These are phyloP conservation scores for Micrasema minimum DNA, from an alignment of 1,140 invertebrate species.

Conservation along the genomic window DNA sequence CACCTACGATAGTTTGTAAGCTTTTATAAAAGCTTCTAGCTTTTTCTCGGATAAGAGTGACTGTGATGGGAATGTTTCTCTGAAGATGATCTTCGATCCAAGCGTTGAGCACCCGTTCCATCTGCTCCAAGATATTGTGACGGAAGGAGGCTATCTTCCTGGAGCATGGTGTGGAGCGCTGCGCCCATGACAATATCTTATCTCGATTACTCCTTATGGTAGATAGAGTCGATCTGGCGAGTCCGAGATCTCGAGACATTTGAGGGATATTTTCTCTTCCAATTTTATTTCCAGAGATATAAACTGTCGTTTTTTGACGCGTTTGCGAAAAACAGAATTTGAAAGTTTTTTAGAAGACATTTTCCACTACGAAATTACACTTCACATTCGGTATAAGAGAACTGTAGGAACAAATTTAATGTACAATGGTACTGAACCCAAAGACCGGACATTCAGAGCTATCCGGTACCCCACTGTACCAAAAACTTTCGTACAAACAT, in stretches of 20 bases:
- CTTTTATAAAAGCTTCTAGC: slow-evolving; percentile 37
- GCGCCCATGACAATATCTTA: slow-evolving; percentile 28
- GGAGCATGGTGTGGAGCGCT: not conserved
- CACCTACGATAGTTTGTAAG: slow-evolving; percentile 17
- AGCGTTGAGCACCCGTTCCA: slow-evolving; percentile 36
- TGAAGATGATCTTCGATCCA: slow-evolving; percentile 44
- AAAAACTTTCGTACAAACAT: not conserved
- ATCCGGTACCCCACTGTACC: slow-evolving; percentile 12
- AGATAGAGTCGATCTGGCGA: slow-evolving; percentile 31
- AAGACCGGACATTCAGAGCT: not conserved
- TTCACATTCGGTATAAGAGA: no score
- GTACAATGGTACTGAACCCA: no score
- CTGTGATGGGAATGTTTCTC: slow-evolving; percentile 32
- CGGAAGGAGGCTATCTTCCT: slow-evolving; percentile 5
- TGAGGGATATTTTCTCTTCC: slow-evolving; percentile 29
- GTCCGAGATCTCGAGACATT: slow-evolving; percentile 27
- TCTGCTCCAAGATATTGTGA: slow-evolving; percentile 35
- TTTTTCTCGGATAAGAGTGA: slow-evolving; percentile 30
- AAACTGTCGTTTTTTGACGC: slow-evolving; percentile 25
- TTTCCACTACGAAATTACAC: not conserved
- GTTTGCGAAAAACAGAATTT: not conserved
- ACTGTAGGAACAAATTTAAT: no score
- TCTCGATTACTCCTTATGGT: slow-evolving; percentile 34
- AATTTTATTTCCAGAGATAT: slow-evolving; percentile 41
- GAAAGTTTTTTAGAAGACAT: slow-evolving; percentile 11